phyloP scores from a whole-genome alignment of 92 coral and sea anemone genomes.

The Palythoa heliodiscus region DNA sequence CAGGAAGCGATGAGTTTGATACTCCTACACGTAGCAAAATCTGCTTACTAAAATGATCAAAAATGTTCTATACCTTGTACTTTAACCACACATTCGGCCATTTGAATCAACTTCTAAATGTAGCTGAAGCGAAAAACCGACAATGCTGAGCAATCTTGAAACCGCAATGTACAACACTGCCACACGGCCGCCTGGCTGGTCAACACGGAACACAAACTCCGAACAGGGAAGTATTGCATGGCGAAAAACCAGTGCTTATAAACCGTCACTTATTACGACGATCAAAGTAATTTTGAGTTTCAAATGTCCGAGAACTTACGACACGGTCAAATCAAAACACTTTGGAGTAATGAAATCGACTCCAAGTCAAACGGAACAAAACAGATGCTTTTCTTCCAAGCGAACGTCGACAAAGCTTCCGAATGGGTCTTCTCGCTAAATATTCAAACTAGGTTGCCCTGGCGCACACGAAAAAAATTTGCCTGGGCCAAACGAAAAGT shows the following conservation, averaged over 20 bases:
- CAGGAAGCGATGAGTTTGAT: slow-evolving; percentile 27
- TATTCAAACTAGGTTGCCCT: slow-evolving; percentile 33
- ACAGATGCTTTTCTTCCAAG: slow-evolving; percentile 12
- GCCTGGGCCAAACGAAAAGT: slow-evolving; percentile 4
- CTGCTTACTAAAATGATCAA: slow-evolving; percentile 1
- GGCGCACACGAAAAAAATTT: slow-evolving; percentile 33
- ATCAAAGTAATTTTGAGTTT: neutral
- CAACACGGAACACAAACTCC: slow-evolving; percentile 38
- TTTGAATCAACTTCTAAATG: neutral
- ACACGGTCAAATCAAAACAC: neutral
- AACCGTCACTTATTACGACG: neutral
- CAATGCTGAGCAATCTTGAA: neutral
- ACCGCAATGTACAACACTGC: neutral
- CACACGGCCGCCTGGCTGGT: neutral
- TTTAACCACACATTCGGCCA: slow-evolving; percentile 4
- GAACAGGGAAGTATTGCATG: slow-evolving; percentile 43
- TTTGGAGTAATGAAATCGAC: neutral
- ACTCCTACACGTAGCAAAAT: neutral
- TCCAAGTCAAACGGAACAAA: slow-evolving; percentile 23
- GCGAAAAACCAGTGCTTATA: slow-evolving; percentile 15
- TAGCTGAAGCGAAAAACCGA: slow-evolving; percentile 21
- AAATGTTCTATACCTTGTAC: slow-evolving; percentile 13
- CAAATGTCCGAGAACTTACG: neutral
- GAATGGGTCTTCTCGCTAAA: slow-evolving; percentile 33
- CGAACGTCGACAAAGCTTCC: slow-evolving; percentile 34